Evolutionary conservation across 2,888 invertebrate species (phyloP).

Genomic region (Limnephilus lunatus): DNA sequence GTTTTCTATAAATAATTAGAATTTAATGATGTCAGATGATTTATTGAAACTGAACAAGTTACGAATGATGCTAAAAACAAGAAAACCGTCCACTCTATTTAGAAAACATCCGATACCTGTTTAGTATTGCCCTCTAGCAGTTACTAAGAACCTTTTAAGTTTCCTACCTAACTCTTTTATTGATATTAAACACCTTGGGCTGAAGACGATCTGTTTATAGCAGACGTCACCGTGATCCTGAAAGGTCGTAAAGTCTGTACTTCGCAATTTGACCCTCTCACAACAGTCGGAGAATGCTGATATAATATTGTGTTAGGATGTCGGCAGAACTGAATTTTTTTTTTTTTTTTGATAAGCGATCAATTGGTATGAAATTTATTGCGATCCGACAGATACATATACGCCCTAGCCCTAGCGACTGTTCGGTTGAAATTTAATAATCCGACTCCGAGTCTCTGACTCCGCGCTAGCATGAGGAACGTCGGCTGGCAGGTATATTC

Average conservation of each 20-base stretch:
- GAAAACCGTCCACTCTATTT: neutral
- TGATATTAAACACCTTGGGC: neutral
- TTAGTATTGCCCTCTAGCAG: neutral
- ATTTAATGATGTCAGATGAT: neutral
- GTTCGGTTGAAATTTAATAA: too few species aligned
- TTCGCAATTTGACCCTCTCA: neutral
- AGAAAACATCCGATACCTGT: neutral
- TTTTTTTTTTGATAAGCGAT: neutral
- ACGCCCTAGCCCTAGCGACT: too few species aligned
- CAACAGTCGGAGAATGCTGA: neutral
- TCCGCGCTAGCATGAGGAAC: too few species aligned
- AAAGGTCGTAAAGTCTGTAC: neutral
- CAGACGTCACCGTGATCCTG: neutral
- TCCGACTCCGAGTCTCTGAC: too few species aligned
- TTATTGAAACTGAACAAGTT: neutral
- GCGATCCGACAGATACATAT: neutral
- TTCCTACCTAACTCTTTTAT: neutral
- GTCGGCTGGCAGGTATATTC: too few species aligned
- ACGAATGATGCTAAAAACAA: neutral
- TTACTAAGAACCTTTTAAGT: neutral
- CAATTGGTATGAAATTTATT: neutral
- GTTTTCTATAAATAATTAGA: neutral
- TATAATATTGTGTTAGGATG: neutral
- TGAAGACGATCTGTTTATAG: neutral
- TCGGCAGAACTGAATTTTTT: too few species aligned